Evolutionary conservation across 2,888 invertebrate genomes (phyloP).

Genomic region (Scaptomyza cyrtandrae): DNA sequence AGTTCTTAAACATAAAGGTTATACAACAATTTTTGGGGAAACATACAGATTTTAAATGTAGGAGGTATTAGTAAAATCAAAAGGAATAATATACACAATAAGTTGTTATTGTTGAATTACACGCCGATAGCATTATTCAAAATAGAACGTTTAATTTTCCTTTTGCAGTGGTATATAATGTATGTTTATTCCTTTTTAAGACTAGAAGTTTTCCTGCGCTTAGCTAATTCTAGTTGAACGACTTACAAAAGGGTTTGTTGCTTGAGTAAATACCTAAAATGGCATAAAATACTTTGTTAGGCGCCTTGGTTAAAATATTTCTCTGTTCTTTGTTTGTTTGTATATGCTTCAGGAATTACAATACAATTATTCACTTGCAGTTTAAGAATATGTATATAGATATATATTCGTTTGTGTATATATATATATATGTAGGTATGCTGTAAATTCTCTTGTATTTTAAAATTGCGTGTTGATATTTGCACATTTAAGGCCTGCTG

Average conservation of each 20-base stretch:
- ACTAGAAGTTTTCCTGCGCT: slow-evolving; percentile 59
- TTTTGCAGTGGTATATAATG: slow-evolving; percentile 14
- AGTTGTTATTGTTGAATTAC: slow-evolving; percentile 13
- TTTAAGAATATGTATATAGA: slow-evolving; percentile 49
- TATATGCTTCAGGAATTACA: slow-evolving; percentile 44
- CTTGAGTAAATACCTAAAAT: slow-evolving; percentile 65
- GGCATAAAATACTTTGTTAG: slow-evolving; percentile 71
- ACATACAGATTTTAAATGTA: slow-evolving; percentile 40
- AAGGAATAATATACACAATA: slow-evolving; percentile 39
- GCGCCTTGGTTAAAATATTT: slow-evolving; percentile 67
- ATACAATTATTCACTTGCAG: slow-evolving; percentile 55
- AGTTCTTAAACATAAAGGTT: slow-evolving; percentile 35
- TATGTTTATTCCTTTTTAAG: slow-evolving; percentile 37
- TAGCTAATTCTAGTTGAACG: slow-evolving; percentile 39
- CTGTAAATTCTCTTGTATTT: slow-evolving; percentile 52
- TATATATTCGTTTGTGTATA: slow-evolving; percentile 2
- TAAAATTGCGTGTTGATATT: slow-evolving; percentile 68
- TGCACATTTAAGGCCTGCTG: slow-evolving; percentile 80
- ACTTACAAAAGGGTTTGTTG: slow-evolving; percentile 56
- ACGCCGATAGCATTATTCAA: slow-evolving; percentile 22
- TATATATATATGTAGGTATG: slow-evolving; percentile 25
- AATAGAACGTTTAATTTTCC: slow-evolving; percentile 20
- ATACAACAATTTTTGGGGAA: slow-evolving; percentile 39
- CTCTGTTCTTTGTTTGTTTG: slow-evolving; percentile 31
- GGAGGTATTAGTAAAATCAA: slow-evolving; percentile 34